Conservation (phyloP, 2,113 vertebrate species). For the Andinoacara biseriatus region DNA sequence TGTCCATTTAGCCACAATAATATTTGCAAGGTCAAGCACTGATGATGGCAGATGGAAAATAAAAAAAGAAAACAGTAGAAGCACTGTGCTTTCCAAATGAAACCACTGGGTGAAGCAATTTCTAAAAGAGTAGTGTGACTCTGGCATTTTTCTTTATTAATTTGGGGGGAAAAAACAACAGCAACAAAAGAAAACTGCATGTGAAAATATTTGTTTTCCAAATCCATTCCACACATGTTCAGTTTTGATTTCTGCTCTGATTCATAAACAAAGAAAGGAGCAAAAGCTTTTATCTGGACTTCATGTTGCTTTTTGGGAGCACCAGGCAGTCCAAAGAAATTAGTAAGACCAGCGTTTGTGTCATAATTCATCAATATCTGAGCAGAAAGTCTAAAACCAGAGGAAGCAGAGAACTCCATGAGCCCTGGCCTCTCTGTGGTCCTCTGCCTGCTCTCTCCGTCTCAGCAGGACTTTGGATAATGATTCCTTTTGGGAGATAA, state of each 20-base stretch:
- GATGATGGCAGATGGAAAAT: not conserved
- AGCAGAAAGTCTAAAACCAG: not conserved
- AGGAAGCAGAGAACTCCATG: not conserved
- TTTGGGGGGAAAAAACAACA: not conserved
- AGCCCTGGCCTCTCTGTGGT: constrained; percentile 13
- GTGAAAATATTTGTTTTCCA: no score
- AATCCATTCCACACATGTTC: not conserved
- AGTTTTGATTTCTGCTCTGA: not conserved
- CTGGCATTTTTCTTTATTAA: not conserved
- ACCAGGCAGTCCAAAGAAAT: not conserved
- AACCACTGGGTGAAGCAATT: not conserved
- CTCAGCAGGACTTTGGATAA: constrained; percentile 53
- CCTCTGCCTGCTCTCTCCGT: constrained; percentile 11
- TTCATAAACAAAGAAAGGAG: not conserved
- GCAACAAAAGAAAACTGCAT: no score
- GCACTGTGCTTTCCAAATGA: not conserved
- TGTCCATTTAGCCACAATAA: not conserved
- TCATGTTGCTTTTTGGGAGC: not conserved
- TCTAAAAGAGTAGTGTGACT: not conserved
- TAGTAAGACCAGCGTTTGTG: not conserved
- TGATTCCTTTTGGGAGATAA: constrained; percentile 61
- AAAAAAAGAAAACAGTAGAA: not conserved
- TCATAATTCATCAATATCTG: not conserved
- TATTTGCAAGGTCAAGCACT: not conserved
- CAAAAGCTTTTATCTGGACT: not conserved